phyloP scores from a whole-genome alignment of 2,888 invertebrate species.

The Phortica magna region DNA sequence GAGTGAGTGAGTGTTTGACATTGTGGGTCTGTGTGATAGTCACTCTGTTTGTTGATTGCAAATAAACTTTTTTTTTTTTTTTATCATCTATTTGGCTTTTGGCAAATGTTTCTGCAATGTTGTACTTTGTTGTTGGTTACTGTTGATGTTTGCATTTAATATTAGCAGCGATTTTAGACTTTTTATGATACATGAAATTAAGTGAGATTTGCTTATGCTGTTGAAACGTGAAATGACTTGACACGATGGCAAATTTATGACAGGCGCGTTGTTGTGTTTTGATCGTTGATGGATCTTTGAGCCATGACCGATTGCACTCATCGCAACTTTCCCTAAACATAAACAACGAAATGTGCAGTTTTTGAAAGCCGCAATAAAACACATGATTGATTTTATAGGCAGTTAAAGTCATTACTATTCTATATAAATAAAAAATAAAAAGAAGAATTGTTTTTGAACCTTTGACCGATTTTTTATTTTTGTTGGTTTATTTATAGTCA shows the following conservation, averaged over 20 bases:
- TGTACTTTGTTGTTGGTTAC: not conserved
- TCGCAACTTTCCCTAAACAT: too few relatives aligned
- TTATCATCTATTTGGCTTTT: not conserved
- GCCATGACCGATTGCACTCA: not conserved
- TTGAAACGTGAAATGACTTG: not conserved
- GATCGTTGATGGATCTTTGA: not conserved
- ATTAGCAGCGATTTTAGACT: not conserved
- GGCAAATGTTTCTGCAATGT: not conserved
- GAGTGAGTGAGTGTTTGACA: slow-evolving; percentile 9
- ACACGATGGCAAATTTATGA: not conserved
- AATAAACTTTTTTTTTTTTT: slow-evolving; percentile 54
- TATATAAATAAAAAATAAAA: too few relatives aligned
- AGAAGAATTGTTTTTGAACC: too few relatives aligned
- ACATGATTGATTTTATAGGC: too few relatives aligned
- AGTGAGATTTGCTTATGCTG: not conserved
- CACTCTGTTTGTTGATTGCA: slow-evolving; percentile 42
- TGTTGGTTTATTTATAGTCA: too few relatives aligned
- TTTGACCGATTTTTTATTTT: too few relatives aligned
- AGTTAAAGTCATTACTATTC: too few relatives aligned
- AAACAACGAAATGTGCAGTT: too few relatives aligned
- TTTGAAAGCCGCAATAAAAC: too few relatives aligned
- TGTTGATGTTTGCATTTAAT: not conserved
- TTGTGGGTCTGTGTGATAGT: not conserved
- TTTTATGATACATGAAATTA: slow-evolving; percentile 24
- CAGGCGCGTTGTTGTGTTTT: not conserved